Conservation (phyloP, 2,888 invertebrate species). For the Zaprionus bogoriensis region DNA sequence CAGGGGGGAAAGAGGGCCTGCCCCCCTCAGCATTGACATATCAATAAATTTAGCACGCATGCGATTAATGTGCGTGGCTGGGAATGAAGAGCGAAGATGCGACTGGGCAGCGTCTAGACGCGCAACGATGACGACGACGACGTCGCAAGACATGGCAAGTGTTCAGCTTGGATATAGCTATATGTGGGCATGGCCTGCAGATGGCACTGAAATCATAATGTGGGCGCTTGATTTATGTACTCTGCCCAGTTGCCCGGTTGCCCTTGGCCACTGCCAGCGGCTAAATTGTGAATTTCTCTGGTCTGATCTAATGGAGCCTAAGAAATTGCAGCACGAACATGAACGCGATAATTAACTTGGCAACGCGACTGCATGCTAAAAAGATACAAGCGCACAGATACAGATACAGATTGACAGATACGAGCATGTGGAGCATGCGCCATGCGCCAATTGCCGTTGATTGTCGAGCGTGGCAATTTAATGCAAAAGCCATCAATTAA, state of each 20-base stretch:
- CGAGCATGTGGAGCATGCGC: slow-evolving; percentile 1
- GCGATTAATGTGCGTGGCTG: slow-evolving; percentile 63
- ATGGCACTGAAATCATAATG: slow-evolving; percentile 47
- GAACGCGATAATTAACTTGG: slow-evolving; percentile 75
- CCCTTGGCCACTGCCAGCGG: too few species aligned
- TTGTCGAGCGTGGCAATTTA: slow-evolving; percentile 72
- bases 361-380: slow-evolving; percentile 56
- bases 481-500: slow-evolving; percentile 79
- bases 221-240: slow-evolving; percentile 48
- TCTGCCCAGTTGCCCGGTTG: slow-evolving; percentile 11
- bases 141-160: not conserved
- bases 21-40: slow-evolving; percentile 47
- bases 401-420: slow-evolving; percentile 45
- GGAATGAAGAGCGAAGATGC: not conserved
- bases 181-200: slow-evolving; percentile 47
- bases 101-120: slow-evolving; percentile 36
- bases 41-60: slow-evolving; percentile 73
- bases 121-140: too few species aligned
- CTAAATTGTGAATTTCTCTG: slow-evolving; percentile 59
- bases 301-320: slow-evolving; percentile 66
- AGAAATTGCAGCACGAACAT: slow-evolving; percentile 74
- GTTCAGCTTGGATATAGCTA: slow-evolving; percentile 1
- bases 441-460: slow-evolving; percentile 46
- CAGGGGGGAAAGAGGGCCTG: not conserved
- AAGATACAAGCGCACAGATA: slow-evolving; percentile 51